phyloP scores from a whole-genome alignment of 2,113 vertebrate genomes.

The Equus quagga region DNA sequence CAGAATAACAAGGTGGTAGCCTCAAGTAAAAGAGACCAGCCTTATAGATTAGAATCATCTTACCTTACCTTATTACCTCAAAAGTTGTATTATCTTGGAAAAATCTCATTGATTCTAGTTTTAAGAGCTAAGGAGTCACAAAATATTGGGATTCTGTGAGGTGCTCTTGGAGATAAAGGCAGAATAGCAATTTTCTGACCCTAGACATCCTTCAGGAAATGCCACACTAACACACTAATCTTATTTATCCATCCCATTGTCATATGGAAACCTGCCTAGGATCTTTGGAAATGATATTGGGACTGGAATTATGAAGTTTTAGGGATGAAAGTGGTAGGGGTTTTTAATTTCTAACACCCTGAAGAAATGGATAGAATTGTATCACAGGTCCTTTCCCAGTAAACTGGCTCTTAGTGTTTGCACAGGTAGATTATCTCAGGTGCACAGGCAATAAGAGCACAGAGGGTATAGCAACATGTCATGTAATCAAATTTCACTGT shows the following conservation, averaged over 20 bases:
- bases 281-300: not conserved
- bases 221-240: not conserved
- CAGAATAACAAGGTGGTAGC: not conserved
- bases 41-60: not conserved
- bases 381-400: not conserved
- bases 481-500: slow-evolving; percentile 5
- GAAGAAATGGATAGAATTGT: not conserved
- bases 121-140: not conserved
- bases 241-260: not conserved
- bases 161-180: not conserved
- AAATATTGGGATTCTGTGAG: not conserved
- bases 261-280: not conserved
- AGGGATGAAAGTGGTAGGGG: not conserved
- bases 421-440: slow-evolving; percentile 29
- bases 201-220: not conserved
- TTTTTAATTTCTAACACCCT: not conserved
- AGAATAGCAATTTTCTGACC: not conserved
- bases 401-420: not conserved
- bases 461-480: not conserved
- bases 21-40: not conserved
- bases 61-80: not conserved
- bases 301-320: not conserved
- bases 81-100: not conserved
- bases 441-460: not conserved
- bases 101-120: not conserved